Conservation (phyloP, 1,140 invertebrate genomes). For the Eumeta japonica region DNA sequence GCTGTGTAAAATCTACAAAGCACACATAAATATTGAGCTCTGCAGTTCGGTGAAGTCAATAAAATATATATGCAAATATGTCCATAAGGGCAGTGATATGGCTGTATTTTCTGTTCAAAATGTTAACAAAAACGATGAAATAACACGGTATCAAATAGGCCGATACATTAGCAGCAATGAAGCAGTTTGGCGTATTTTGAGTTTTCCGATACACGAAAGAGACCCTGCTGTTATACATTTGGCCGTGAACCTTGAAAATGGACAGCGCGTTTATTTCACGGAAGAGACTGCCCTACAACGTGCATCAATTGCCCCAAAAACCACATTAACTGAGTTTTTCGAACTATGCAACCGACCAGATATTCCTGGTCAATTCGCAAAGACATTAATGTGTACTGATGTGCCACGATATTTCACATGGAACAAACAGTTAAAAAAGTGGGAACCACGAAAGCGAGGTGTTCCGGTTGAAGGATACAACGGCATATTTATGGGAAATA, state of each 20-base stretch:
- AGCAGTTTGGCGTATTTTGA: conserved; percentile 46
- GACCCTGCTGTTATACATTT: conserved; percentile 46
- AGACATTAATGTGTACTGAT: conserved; percentile 35
- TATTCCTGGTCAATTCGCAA: conserved; percentile 30
- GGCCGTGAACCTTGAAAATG: conserved; percentile 44
- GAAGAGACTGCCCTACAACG: conserved; percentile 18
- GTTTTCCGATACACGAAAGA: conserved; percentile 40
- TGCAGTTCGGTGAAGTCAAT: no score
- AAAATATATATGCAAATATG: no score
- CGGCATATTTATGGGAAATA: conserved; percentile 17
- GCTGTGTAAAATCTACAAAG: no score
- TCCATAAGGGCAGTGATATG: no score
- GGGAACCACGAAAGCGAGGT: conserved; percentile 23
- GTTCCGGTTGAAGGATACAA: conserved; percentile 20
- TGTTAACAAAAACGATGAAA: conserved; percentile 23
- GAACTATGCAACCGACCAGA: conserved; percentile 27
- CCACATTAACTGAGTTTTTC: conserved; percentile 47
- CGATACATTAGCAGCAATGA: conserved; percentile 44
- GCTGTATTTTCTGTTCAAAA: conserved; percentile 23
- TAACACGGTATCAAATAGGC: conserved; percentile 26
- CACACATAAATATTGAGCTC: no score
- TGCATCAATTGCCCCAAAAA: conserved; percentile 27
- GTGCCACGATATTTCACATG: conserved; percentile 36
- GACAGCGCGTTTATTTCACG: no score
- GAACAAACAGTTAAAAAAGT: conserved; percentile 21